These are phyloP conservation scores for Diorhabda carinulata DNA, from an alignment of 1,140 invertebrate genomes.

Conservation along the genomic window DNA sequence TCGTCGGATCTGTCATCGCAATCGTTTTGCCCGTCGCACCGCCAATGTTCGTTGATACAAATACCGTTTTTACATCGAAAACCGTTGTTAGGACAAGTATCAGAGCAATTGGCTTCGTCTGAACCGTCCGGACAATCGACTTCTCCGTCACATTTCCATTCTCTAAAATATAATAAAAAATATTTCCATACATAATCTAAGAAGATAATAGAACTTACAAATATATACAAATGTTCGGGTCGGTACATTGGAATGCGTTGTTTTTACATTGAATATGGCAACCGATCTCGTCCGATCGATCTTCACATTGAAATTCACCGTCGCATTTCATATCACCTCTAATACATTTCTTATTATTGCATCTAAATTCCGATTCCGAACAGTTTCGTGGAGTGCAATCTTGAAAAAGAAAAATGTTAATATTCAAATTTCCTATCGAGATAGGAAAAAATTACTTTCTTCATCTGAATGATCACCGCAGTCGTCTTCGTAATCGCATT, in stretches of 20 bases:
- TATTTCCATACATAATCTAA: background rate
- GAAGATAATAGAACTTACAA: slow-evolving; percentile 9
- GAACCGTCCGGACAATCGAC: slow-evolving; percentile 60
- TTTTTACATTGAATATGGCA: slow-evolving; percentile 57
- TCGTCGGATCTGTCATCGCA: slow-evolving; percentile 62
- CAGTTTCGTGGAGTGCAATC: slow-evolving; percentile 65
- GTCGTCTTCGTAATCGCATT: slow-evolving; percentile 64
- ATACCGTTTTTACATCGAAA: slow-evolving; percentile 53
- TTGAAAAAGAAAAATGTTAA: background rate
- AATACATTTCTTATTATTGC: slow-evolving; percentile 58
- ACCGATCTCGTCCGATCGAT: slow-evolving; percentile 58
- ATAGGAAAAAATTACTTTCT: slow-evolving; percentile 27
- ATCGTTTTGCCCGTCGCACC: slow-evolving; percentile 63
- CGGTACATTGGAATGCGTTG: slow-evolving; percentile 56
- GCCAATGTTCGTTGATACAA: slow-evolving; percentile 59
- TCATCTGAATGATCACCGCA: slow-evolving; percentile 75
- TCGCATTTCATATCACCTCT: slow-evolving; percentile 58
- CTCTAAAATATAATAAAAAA: slow-evolving; percentile 33
- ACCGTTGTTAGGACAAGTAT: slow-evolving; percentile 47
- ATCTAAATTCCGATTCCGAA: slow-evolving; percentile 63
- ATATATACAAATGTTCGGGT: slow-evolving; percentile 55
- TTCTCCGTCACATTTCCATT: slow-evolving; percentile 61
- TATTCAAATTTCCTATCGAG: background rate
- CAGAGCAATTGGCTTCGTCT: slow-evolving; percentile 57
- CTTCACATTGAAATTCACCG: slow-evolving; percentile 64